phyloP scores from a whole-genome alignment of 2,888 invertebrate species.

The Panopea generosa region DNA sequence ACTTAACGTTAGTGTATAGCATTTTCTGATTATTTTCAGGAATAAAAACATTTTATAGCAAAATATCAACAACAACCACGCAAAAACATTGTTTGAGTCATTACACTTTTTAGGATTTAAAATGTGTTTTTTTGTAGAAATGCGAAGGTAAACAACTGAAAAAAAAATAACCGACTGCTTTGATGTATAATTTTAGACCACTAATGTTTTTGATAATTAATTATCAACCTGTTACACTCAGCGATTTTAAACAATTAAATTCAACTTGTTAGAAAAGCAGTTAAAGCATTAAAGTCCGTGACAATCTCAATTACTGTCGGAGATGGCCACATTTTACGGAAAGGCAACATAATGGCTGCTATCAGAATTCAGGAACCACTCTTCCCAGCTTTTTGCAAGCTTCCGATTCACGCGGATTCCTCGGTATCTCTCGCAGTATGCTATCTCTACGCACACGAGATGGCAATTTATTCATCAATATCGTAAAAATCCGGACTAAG shows the following conservation, averaged over 20 bases:
- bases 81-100: too few relatives aligned
- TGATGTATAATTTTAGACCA: too few relatives aligned
- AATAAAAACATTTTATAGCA: too few relatives aligned
- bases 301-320: slow-evolving; percentile 38
- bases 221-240: too few relatives aligned
- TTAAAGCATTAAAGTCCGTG: slow-evolving; percentile 34
- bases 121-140: too few relatives aligned
- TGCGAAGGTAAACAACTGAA: too few relatives aligned
- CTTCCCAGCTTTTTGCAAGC: slow-evolving; percentile 48
- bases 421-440: slow-evolving; percentile 37
- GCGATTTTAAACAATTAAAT: slow-evolving; percentile 3
- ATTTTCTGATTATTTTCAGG: too few relatives aligned
- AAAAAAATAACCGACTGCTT: too few relatives aligned
- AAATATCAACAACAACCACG: too few relatives aligned
- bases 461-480: slow-evolving; percentile 67
- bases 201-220: too few relatives aligned
- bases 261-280: slow-evolving; percentile 25
- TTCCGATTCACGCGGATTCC: slow-evolving; percentile 53
- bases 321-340: slow-evolving; percentile 41
- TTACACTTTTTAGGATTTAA: too few relatives aligned
- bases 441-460: slow-evolving; percentile 53
- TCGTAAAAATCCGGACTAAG: slow-evolving; percentile 36
- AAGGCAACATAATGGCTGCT: slow-evolving; percentile 53
- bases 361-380: slow-evolving; percentile 58
- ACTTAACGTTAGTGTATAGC: too few relatives aligned